Conservation (phyloP, 2,113 vertebrate species). For the Dicaeum eximium region DNA sequence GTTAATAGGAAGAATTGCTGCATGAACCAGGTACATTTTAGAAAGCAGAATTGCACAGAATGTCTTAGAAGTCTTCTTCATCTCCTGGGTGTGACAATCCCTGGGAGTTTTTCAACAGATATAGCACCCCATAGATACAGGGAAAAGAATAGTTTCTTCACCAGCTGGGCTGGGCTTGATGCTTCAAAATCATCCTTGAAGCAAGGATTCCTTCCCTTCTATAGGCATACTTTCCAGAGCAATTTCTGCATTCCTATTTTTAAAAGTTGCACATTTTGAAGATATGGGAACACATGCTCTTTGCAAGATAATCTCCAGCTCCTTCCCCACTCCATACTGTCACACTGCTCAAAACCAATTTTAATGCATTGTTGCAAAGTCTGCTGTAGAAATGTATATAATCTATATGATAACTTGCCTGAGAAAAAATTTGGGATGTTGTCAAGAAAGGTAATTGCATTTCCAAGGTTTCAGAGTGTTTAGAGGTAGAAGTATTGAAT, state of each 20-base stretch:
- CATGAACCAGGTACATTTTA: not conserved
- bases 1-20: not conserved
- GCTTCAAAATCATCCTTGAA: not conserved
- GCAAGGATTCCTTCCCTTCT: not conserved
- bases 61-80: not conserved
- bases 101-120: not conserved
- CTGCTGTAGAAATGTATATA: not conserved
- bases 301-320: not conserved
- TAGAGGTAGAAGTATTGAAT: not conserved
- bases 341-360: not conserved
- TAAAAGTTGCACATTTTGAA: not conserved
- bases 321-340: not conserved
- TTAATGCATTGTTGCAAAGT: not conserved
- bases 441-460: not conserved
- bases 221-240: not conserved
- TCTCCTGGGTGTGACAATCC: not conserved
- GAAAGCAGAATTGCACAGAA: not conserved
- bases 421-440: not conserved
- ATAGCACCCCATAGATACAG: not conserved
- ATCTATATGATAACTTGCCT: not conserved
- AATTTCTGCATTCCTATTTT: slow-evolving; percentile 34
- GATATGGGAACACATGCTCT: not conserved
- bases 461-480: not conserved
- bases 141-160: not conserved
- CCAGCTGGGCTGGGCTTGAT: not conserved